Evolutionary conservation across 2,113 vertebrate species (phyloP).

Genomic region (Silurus meridionalis): DNA sequence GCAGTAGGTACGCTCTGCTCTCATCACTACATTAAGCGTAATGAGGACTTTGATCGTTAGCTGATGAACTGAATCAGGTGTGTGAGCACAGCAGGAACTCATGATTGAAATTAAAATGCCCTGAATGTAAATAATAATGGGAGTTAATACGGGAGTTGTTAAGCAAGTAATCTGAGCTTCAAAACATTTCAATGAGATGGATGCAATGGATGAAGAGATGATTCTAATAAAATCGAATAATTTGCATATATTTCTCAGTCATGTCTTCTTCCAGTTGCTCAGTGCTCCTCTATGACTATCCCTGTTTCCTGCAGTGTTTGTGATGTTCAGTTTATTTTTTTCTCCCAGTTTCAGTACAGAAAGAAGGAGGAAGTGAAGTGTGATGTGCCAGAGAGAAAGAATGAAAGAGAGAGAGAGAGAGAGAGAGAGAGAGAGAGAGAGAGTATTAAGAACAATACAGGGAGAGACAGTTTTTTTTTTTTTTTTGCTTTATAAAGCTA

Average conservation of each 20-base stretch:
- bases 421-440: not conserved
- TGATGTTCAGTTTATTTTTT: not conserved
- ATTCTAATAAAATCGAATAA: not conserved
- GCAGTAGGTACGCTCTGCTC: not conserved
- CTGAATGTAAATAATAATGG: conserved; percentile 18
- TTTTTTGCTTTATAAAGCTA: not conserved
- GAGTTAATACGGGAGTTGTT: conserved; percentile 7
- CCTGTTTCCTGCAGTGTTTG: not conserved
- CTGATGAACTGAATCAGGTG: conserved; percentile 22
- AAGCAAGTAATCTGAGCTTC: conserved; percentile 4
- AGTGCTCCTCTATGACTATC: not conserved
- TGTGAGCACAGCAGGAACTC: not conserved
- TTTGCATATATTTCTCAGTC: not conserved
- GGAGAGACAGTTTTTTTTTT: not conserved
- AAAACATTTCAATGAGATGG: not conserved
- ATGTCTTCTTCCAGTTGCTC: no score
- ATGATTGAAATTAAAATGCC: conserved; percentile 8
- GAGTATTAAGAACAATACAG: conserved; percentile 19
- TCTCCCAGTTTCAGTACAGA: not conserved
- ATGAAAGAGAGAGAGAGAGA: conserved; percentile 17
- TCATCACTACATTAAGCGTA: conserved; percentile 15
- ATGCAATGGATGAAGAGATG: not conserved
- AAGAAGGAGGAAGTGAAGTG: not conserved
- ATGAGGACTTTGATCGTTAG: conserved; percentile 15
- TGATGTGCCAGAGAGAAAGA: not conserved